Evolutionary conservation across 2,888 invertebrate species (phyloP).

Genomic region (Lysandra bellargus): DNA sequence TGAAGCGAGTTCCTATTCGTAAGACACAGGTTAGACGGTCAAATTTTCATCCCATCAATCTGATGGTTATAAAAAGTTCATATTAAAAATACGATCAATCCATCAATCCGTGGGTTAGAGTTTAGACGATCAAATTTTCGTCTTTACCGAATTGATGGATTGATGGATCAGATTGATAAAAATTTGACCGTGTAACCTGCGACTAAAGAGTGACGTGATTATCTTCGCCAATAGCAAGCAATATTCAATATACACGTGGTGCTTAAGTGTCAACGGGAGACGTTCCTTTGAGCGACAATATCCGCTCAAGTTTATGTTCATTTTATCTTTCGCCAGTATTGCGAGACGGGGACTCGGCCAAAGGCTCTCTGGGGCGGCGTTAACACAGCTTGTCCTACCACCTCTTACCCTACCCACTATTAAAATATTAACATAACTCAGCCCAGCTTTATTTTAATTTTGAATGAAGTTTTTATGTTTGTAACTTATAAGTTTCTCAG

Average conservation of each 20-base stretch:
- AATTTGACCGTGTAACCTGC: too few relatives aligned
- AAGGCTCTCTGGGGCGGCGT: constrained; percentile 77
- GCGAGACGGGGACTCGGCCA: constrained; percentile 71
- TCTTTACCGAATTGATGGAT: too few relatives aligned
- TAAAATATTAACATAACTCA: constrained; percentile 66
- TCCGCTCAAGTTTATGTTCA: constrained; percentile 79
- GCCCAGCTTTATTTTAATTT: constrained; percentile 29
- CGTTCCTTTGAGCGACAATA: constrained; percentile 75
- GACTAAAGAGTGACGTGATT: background rate
- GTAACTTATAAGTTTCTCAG: constrained; percentile 1
- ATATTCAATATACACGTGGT: constrained; percentile 40
- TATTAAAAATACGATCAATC: too few relatives aligned
- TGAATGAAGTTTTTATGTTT: background rate
- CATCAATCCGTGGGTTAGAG: too few relatives aligned
- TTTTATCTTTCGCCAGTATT: constrained; percentile 79
- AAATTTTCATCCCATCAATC: too few relatives aligned
- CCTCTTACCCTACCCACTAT: constrained; percentile 68
- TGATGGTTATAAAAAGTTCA: too few relatives aligned
- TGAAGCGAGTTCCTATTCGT: background rate
- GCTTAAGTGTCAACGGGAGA: constrained; percentile 68
- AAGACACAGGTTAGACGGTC: too few relatives aligned
- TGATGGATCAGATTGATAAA: too few relatives aligned
- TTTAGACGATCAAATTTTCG: too few relatives aligned
- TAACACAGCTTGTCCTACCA: constrained; percentile 62
- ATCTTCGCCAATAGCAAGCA: background rate